These are phyloP conservation scores for Camptogramma bilineatum DNA, from an alignment of 2,888 invertebrate genomes.

Conservation along the genomic window DNA sequence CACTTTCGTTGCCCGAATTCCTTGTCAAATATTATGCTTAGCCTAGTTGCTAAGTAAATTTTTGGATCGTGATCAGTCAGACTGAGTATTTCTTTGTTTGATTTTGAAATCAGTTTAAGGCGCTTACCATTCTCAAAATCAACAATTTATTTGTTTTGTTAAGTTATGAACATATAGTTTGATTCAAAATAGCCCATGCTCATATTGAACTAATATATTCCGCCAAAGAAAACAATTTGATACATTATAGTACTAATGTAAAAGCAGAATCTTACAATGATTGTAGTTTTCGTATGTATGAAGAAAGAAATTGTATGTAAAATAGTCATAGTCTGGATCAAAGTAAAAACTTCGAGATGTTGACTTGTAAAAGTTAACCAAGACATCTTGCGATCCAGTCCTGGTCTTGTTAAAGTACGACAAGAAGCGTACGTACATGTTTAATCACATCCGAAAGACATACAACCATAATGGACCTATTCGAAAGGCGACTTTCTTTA, in stretches of 20 bases:
- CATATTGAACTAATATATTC: too few relatives aligned
- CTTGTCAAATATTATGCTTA: constrained; percentile 18
- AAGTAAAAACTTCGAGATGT: not conserved
- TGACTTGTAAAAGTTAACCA: not conserved
- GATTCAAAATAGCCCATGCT: too few relatives aligned
- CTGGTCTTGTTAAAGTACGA: not conserved
- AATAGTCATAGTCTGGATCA: too few relatives aligned
- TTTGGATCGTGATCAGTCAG: constrained; percentile 1
- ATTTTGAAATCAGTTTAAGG: not conserved
- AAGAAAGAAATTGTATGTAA: too few relatives aligned
- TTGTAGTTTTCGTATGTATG: too few relatives aligned
- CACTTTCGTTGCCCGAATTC: constrained; percentile 36
- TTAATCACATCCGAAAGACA: constrained; percentile 38
- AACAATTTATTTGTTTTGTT: too few relatives aligned
- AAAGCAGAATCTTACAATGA: too few relatives aligned
- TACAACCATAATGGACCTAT: constrained; percentile 54
- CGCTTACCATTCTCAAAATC: too few relatives aligned
- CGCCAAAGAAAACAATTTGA: too few relatives aligned
- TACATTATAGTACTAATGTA: too few relatives aligned
- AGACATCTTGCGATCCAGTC: not conserved
- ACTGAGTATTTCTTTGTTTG: not conserved
- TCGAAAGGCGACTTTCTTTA: constrained; percentile 73
- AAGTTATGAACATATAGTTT: too few relatives aligned
- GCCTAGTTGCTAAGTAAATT: constrained; percentile 14
- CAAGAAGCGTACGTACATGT: constrained; percentile 30